Conservation (phyloP, 92 coral and sea anemone species). For the Porites divaricata region DNA sequence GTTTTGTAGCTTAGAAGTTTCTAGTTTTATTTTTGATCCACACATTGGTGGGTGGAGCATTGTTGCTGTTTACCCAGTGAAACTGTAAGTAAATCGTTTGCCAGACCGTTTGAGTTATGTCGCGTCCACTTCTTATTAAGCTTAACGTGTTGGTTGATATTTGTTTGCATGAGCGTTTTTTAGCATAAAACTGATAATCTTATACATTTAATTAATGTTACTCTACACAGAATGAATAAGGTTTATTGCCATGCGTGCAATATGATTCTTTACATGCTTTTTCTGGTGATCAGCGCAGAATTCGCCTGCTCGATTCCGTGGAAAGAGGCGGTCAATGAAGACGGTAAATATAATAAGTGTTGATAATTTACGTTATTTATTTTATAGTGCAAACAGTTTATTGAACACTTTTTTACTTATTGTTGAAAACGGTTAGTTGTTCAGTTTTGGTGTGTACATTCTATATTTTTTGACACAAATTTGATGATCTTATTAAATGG, state of each 20-base stretch:
- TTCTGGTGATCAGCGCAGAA: background rate
- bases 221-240: background rate
- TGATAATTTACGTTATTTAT: background rate
- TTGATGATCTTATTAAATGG: no score
- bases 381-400: background rate
- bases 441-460: no score
- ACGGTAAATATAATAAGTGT: constrained; percentile 15
- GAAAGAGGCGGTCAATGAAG: constrained; percentile 36
- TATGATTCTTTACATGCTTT: background rate
- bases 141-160: background rate
- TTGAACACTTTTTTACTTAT: background rate
- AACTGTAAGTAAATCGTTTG: background rate
- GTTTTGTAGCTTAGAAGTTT: background rate
- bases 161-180: background rate
- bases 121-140: background rate
- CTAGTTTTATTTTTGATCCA: background rate
- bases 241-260: background rate
- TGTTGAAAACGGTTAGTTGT: background rate
- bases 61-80: background rate
- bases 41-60: background rate
- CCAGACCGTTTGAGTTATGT: background rate
- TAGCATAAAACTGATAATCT: background rate
- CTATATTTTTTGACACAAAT: no score
- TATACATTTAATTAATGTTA: background rate
- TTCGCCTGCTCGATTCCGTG: constrained; percentile 4